Conservation (phyloP, 2,888 invertebrate species). For the Melanostoma scalare region DNA sequence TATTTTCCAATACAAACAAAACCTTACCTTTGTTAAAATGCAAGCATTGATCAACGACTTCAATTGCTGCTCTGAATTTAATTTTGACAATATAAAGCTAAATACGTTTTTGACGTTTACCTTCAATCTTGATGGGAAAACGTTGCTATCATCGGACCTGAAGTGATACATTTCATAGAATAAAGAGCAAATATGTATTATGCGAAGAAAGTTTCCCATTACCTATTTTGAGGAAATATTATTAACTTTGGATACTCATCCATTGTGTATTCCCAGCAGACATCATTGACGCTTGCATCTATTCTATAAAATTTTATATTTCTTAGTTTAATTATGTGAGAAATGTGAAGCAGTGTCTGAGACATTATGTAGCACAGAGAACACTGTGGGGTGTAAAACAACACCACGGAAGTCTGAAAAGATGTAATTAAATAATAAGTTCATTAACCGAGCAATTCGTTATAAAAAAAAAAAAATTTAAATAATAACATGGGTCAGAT, state of each 20-base stretch:
- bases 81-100: conserved; percentile 54
- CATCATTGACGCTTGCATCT: conserved; percentile 91
- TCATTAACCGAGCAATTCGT: no score
- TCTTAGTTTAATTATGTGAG: conserved; percentile 81
- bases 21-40: conserved; percentile 44
- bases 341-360: conserved; percentile 86
- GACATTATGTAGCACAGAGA: conserved; percentile 88
- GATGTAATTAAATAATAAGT: not conserved
- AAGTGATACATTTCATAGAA: not conserved
- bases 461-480: conserved; percentile 13
- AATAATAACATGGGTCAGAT: not conserved
- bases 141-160: conserved; percentile 52
- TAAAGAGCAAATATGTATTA: no score
- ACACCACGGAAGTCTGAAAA: conserved; percentile 85
- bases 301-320: conserved; percentile 86
- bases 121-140: conserved; percentile 36
- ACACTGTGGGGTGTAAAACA: conserved; percentile 91
- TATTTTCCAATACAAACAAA: not conserved
- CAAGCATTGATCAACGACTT: conserved; percentile 55
- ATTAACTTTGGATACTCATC: conserved; percentile 90
- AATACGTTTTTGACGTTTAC: conserved; percentile 56
- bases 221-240: conserved; percentile 87
- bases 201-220: no score
- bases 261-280: conserved; percentile 90
- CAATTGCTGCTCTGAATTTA: conserved; percentile 51